Base-by-base conservation (phyloP, 1,140 invertebrate genomes). In the Pygmarrhopalites habei region DNA sequence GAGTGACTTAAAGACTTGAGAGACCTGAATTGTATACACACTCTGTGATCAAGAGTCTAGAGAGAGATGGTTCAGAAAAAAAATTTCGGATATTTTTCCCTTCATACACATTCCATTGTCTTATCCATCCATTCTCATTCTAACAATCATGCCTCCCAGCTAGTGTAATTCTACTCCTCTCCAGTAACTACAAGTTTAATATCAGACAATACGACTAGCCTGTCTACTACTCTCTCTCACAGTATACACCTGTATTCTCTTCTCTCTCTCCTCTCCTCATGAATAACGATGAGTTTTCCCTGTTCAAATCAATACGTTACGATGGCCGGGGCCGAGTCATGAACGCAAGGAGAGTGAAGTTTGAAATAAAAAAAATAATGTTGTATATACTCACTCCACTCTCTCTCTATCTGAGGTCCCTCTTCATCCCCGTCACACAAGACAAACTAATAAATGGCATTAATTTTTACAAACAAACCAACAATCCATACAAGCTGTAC, bases 51-150 rank as follows among this genome's bases (percentile, higher is more conserved):
- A 49, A n/a, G n/a, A n/a, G n/a, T n/a, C n/a, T n/a, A n/a, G n/a
- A 35, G 32, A 35, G 32, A 35, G 32, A 35, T 7, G 15, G 32
- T 7, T 5, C 32, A 25, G 28, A 7, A 15, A 52, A 25, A 52
- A 26, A 26, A 49, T 49, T 49, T 26, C 14, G 49, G 49, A 52
- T 52, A 26, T 29, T 52, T 52, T 29, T 28, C 15, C 49, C 5
- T 26, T 52, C 14, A 12, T 26, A 28, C 4, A 28, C 49, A 52
- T 52, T 52, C 49, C 49, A 52, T 52, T 52, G 49, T 52, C 23
- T 52, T 52, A 52, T 52, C 49, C 28, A 52, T 52, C 49, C 49
- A 52, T 52, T 52, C 49, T 52, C 49, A 52, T 52, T 52, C 49
- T 52, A 26, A 52, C 49, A 52, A 52, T 52, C 23, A 52, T 52